Conservation (phyloP, 1,140 invertebrate genomes). For the Megathymus violae region DNA sequence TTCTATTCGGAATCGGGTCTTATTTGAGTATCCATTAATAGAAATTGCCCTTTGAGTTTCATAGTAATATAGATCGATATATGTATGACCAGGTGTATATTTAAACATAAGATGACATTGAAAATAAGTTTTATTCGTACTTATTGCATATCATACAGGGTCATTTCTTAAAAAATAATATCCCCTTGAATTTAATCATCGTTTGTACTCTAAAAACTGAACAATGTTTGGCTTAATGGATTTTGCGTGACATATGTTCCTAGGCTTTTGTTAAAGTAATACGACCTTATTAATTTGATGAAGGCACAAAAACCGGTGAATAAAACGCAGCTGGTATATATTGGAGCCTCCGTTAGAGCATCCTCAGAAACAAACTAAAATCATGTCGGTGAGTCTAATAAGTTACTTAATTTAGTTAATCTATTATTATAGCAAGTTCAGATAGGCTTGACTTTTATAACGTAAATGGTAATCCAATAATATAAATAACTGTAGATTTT, state of each 20-base stretch:
- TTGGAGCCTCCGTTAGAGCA: not conserved
- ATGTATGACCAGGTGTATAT: too few relatives aligned
- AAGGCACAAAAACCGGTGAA: slow-evolving; percentile 14
- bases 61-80: too few relatives aligned
- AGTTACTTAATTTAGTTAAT: too few relatives aligned
- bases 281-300: slow-evolving; percentile 26
- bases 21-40: too few relatives aligned
- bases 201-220: slow-evolving; percentile 9
- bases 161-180: not conserved
- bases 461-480: too few relatives aligned
- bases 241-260: slow-evolving; percentile 23
- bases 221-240: slow-evolving; percentile 14
- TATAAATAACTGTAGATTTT: too few relatives aligned
- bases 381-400: slow-evolving; percentile 2
- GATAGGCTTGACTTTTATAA: too few relatives aligned
- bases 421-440: too few relatives aligned
- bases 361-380: slow-evolving; percentile 10
- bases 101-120: too few relatives aligned
- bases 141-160: not conserved
- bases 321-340: slow-evolving; percentile 16
- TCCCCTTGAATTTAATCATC: slow-evolving; percentile 17
- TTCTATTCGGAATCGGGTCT: too few relatives aligned
- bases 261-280: slow-evolving; percentile 17
- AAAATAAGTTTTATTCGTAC: too few relatives aligned
- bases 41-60: too few relatives aligned